Conservation (phyloP, 2,888 invertebrate genomes). For the Rhopalosiphum nymphaeae region DNA sequence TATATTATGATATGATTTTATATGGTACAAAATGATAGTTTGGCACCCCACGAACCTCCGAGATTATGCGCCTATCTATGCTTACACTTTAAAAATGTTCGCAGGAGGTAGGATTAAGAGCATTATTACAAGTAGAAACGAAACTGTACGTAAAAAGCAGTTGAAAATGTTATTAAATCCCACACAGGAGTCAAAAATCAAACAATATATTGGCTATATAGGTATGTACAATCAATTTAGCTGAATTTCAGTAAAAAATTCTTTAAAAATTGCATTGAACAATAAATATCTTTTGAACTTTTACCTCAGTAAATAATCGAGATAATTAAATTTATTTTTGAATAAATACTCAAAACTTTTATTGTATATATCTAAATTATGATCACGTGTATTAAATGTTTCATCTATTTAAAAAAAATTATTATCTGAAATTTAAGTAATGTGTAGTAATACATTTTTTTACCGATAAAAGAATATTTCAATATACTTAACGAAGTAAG, state of each 20-base stretch:
- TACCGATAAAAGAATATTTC: not conserved
- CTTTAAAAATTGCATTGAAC: not conserved
- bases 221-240: not conserved
- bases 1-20: too few species aligned
- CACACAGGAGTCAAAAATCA: not conserved
- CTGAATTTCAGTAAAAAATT: not conserved
- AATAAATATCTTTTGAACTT: not conserved
- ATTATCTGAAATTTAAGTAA: too few species aligned
- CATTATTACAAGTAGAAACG: too few species aligned
- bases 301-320: not conserved
- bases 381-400: fast-evolving
- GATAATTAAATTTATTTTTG: not conserved
- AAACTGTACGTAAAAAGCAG: not conserved
- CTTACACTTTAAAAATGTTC: not conserved
- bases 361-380: not conserved
- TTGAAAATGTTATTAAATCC: not conserved
- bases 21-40: too few species aligned
- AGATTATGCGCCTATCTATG: too few species aligned
- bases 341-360: not conserved
- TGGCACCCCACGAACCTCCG: too few species aligned
- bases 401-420: not conserved
- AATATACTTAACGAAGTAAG: not conserved
- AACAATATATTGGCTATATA: too few species aligned
- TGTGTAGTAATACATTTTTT: too few species aligned
- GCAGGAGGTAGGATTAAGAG: not conserved